Conservation (phyloP, 2,113 vertebrate species). For the Circaetus gallicus region DNA sequence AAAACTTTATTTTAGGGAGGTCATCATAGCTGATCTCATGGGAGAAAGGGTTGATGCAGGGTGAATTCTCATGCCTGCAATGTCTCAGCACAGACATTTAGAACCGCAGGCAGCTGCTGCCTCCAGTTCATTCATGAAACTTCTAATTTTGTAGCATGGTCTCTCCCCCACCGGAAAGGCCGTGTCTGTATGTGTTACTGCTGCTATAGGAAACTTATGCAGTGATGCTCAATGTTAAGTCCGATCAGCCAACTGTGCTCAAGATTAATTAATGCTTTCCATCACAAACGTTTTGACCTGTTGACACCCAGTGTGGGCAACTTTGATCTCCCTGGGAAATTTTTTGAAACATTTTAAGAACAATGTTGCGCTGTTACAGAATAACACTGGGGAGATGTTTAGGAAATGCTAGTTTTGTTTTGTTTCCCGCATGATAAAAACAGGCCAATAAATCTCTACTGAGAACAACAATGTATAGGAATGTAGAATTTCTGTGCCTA, state of each 20-base stretch:
- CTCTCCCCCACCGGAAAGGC: not conserved
- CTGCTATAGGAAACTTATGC: not conserved
- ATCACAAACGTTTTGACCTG: not conserved
- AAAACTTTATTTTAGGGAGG: not conserved
- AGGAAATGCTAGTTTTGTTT: not conserved
- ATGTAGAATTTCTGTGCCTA: not conserved
- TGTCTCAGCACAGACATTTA: not conserved
- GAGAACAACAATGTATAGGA: not conserved
- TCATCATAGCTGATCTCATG: not conserved
- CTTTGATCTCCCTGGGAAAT: not conserved
- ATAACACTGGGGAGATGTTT: not conserved
- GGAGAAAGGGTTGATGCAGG: not conserved
- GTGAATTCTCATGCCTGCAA: not conserved
- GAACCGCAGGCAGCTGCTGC: not conserved
- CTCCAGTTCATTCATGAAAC: not conserved
- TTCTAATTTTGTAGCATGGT: not conserved
- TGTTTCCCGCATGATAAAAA: not conserved
- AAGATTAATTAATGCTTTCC: not conserved
- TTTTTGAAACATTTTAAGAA: not conserved
- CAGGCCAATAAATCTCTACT: not conserved
- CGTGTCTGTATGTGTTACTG: not conserved
- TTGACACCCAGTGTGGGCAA: not conserved
- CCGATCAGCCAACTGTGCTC: not conserved
- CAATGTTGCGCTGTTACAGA: not conserved
- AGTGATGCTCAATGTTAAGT: not conserved